Evolutionary conservation across 35 echinoderm and acorn worm genomes (phyloP), one percentile per base, ranked within the genome.

Genomic region (Apostichopus californicus): DNA sequence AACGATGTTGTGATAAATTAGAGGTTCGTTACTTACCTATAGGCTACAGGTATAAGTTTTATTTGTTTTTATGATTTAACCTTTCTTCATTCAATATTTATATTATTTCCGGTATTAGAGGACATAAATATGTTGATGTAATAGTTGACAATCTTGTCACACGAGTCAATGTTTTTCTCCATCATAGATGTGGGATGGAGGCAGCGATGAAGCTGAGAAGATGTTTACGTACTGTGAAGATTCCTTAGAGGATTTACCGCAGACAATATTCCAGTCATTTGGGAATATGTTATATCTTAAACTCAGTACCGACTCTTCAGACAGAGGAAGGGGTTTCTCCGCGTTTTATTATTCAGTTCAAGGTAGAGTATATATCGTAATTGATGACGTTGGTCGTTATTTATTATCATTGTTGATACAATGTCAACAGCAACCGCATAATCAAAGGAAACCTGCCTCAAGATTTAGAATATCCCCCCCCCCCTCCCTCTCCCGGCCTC

Each of bases 111-210:
- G 14, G 7, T 79, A 9, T 13, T 79, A 5, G 10, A 25, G 9
- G 34, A 79, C 14, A 25, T 79, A 18, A 22, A 52, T 25, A 79
- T 79, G 10, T 79, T n/a, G 77, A 10, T 11, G 9, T 79, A 22
- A 10, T 5, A 79, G 34, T 6, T 18, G 6, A 79, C 10, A 6
- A 10, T 22, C 5, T 10, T 79, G 9, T 13, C 14, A 23, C 34
- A 6, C 3, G 34, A 79, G 21, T 22, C 9, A 6, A 46, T 12
- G 22, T 56, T 8, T n/a, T 81, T 4, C 8, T 46, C 52, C 11
- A 8, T 81, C 22, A 81, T 52, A 81, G 79, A 46, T 81, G 28
- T 81, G 79, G 79, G 79, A 81, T 46, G 79, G 79, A 8, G 79
- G 25, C 18, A 81, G 79, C 28, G 54, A 81, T 15, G 11, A 5